Percentiles rank a stretch among this genome's conserved stretches.
Evolutionary conservation across 2,113 vertebrate genomes (phyloP).

Genomic region (Setophaga petechia): DNA sequence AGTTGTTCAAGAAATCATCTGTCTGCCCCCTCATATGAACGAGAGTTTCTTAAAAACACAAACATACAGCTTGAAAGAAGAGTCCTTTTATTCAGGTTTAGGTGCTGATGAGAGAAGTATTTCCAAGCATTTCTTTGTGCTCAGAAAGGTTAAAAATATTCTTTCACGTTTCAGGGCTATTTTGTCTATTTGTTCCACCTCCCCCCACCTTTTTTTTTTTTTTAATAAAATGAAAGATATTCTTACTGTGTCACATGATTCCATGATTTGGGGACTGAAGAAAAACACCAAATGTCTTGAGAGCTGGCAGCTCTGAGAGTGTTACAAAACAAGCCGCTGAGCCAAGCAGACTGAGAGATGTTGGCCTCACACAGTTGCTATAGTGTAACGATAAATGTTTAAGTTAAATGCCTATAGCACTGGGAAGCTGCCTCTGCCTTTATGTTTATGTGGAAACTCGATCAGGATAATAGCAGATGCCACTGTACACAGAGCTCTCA

Average conservation of each 20-base stretch:
- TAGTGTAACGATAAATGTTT: conserved; percentile 52
- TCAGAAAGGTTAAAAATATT: not conserved
- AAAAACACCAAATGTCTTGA: conserved; percentile 72
- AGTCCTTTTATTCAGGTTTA: not conserved
- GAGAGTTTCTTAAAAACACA: not conserved
- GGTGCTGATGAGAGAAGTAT: not conserved
- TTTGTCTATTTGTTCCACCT: not conserved
- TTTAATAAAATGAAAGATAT: conserved; percentile 26
- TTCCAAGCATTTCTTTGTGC: not conserved
- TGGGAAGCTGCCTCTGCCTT: conserved; percentile 12
- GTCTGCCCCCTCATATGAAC: not conserved
- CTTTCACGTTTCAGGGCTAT: not conserved
- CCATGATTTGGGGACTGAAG: conserved; percentile 46
- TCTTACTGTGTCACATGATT: not conserved
- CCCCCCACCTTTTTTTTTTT: not conserved
- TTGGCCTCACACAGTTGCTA: conserved; percentile 37
- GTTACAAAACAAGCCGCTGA: conserved; percentile 64
- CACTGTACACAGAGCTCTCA: not conserved
- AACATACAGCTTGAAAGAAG: not conserved
- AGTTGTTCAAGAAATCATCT: not conserved
- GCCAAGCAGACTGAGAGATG: conserved; percentile 61
- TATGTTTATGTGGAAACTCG: not conserved
- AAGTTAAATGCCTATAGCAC: conserved; percentile 50
- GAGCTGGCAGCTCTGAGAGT: conserved; percentile 57
- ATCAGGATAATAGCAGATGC: conserved; percentile 9